Conservation (phyloP, 2,888 invertebrate genomes). For the Oasisia sp. region DNA sequence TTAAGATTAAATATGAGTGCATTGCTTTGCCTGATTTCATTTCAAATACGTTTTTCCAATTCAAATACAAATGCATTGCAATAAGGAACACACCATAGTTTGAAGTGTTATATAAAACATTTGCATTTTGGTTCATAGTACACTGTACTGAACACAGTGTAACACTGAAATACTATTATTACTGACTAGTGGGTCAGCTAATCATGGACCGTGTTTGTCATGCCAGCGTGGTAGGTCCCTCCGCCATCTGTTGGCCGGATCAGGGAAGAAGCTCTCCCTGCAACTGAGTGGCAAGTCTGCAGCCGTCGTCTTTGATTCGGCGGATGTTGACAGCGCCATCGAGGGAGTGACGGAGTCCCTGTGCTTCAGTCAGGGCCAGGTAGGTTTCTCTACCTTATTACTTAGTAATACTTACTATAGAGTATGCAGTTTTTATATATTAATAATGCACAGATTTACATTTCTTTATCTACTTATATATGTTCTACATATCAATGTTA, state of each 20-base stretch:
- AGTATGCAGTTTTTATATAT: no score
- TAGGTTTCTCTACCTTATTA: conserved; percentile 43
- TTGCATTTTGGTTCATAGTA: no score
- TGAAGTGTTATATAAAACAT: no score
- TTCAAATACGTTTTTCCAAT: no score
- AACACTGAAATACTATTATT: background rate
- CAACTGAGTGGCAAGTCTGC: conserved; percentile 67
- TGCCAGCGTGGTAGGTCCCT: conserved; percentile 62
- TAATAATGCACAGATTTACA: no score
- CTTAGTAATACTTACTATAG: no score
- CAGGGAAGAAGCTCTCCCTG: conserved; percentile 64
- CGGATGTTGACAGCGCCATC: conserved; percentile 71
- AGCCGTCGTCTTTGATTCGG: conserved; percentile 70
- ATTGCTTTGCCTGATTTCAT: no score
- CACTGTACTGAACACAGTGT: no score
- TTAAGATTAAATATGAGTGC: no score
- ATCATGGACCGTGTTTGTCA: conserved; percentile 27
- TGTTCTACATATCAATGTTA: background rate
- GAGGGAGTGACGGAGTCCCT: conserved; percentile 69
- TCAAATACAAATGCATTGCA: no score
- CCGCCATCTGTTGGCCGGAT: conserved; percentile 59
- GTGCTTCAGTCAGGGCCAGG: conserved; percentile 71
- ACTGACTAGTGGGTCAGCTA: conserved; percentile 38
- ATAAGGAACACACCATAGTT: no score
- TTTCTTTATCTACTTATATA: no score